Base-by-base conservation (phyloP, 2,888 invertebrate genomes). In the Lapara coniferarum region DNA sequence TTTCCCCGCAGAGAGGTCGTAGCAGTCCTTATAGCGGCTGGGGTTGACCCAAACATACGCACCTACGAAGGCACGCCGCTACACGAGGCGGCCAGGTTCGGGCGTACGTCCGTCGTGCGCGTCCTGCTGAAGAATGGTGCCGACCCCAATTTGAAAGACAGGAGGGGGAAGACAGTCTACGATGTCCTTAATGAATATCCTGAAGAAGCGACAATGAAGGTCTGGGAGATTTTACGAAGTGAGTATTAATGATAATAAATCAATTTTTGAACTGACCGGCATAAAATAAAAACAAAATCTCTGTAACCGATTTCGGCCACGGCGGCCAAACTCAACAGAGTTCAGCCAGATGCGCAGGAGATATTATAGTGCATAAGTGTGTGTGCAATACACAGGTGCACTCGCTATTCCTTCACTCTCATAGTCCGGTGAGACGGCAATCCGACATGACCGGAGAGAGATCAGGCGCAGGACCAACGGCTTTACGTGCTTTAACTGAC, bases 41-140 rank as follows among this genome's bases (percentile, higher is more conserved):
- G 98, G 0, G 96, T 98, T 80, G 96, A 97, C 86, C 97, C 98
- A 7, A 98, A 99, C 90, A 95, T 97, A 51, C 94, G 97, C 78
- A 98, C 98, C 14, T 96, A 96, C 71, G 96, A 96, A 51, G 99
- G 99, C 0, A 98, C 98, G 8, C 97, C 98, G 0, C 94, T 99
- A 73, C 99, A 99, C 92, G 98, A 98, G 86, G 98, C 99, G 0
- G 98, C 98, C 0, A 95, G 98, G 37, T 98, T 97, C 87, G 98
- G 98, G 19, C 98, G 98, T 89, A 96, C 97, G 76, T 97, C 97
- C 71, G 98, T 98, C 19, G 98, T 98, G 30, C 95, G 96, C 69
- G 95, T 97, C 0, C 94, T 98, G 52, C 92, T 99, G 16, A 96
- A 97, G 73, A 95, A 96, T 77, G 98, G 98, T 0, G 97, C 97